A percentile compares a stretch with the other conserved stretches of the same genome.
Conservation (phyloP, 1,140 invertebrate species). For the Bombus huntii region DNA sequence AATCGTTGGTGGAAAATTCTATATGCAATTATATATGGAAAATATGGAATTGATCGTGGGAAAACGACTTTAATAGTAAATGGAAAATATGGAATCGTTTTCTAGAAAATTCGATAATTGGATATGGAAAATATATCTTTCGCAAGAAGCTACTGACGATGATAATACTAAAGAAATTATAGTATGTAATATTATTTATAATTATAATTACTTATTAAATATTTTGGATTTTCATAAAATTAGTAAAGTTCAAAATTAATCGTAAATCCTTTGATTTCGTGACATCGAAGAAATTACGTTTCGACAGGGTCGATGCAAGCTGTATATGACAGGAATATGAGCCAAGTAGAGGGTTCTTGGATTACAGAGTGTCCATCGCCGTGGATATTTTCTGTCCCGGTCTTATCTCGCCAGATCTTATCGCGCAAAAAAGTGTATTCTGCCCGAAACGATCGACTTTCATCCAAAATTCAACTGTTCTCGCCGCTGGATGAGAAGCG, state of each 20-base stretch:
- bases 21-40: no score
- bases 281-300: background rate
- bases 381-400: no score
- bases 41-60: no score
- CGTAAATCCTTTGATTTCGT: background rate
- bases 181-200: no score
- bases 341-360: background rate
- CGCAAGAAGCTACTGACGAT: no score
- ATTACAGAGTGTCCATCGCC: background rate
- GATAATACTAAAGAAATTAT: no score
- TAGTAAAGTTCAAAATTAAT: background rate
- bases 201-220: no score
- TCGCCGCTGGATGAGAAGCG: background rate
- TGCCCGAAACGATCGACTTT: background rate
- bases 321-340: background rate
- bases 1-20: background rate
- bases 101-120: no score
- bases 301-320: background rate
- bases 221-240: background rate
- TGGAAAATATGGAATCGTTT: no score
- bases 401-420: constrained; percentile 2
- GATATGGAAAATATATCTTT: no score
- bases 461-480: background rate
- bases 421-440: background rate
- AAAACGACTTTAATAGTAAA: no score